Evolutionary conservation across 2,888 invertebrate genomes (phyloP), one percentile per base, ranked within the genome.

Genomic region (Andrena haemorrhoa): DNA sequence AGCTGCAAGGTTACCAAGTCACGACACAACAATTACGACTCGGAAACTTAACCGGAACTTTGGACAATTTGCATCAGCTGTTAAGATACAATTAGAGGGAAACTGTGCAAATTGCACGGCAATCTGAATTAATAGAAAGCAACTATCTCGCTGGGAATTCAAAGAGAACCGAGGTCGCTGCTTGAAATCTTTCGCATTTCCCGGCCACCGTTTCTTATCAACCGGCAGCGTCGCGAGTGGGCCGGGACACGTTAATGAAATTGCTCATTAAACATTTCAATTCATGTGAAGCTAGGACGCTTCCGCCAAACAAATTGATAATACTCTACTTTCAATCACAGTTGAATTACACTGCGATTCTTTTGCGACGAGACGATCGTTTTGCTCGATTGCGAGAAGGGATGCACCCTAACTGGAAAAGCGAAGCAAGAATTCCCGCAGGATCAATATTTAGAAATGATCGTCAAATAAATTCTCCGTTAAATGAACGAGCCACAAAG

Each of bases 1-100:
- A 41, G 35, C 47, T 20, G 73, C 61, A 56, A 73, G 80, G 72
- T 80, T 72, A 72, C 79, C 72, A 31, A 72, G 73, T 80, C 73
- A 73, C 73, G 65, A 26, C 58, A 49, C 73, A 73, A 79, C 73
- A 68, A 73, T 79, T 73, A 58, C 66, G n/a, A 12, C 23, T 26
- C 26, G 66, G 31, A 33, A 80, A 79, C 66, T 80, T 79, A 66
- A 79, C 61, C 35, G 29, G 35, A 80, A 80, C 73, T 73, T 79
- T 66, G 79, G 66, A 65, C 73, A 68, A 79, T 80, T 80, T 80
- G 66, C 79, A 80, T 80, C 73, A 49, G 66, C 73, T 63, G 61
- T 29, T 80, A 63, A 79, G 73, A 79, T 63, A 73, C 73, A 73
- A 79, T 80, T 80, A 80, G 53, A 63, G 53, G 29, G 63, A 63